Evolutionary conservation across 2,888 invertebrate genomes (phyloP), one percentile per base, ranked within the genome.

Genomic region (Coecobrya sp.): DNA sequence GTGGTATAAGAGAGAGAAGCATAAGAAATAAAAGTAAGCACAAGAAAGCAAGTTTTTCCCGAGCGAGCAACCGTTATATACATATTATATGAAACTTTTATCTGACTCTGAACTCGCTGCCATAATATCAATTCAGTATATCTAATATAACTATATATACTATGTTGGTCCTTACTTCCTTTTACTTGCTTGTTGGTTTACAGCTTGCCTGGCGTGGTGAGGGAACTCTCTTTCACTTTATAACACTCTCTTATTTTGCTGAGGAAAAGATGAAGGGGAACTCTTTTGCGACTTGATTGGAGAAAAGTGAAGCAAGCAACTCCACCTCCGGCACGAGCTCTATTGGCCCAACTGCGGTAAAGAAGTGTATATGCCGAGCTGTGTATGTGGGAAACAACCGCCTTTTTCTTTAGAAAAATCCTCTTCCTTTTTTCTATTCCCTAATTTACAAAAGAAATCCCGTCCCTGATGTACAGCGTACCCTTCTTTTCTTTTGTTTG

Each of bases 241-340:
- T 22, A 55, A 55, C 79, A 87, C 25, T 62, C 25, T 62, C 55
- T 68, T 89, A 55, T 89, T 82, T 70, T 90, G 22, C 76, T 68
- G 82, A 68, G 81, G 91, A 86, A 86, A 86, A 86, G 86, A 91
- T 86, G 91, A 91, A 91, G 91, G 91, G 91, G 91, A 86, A 91
- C 86, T 86, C 86, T 91, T 91, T 91, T 68, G 91, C 86, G 90
- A 90, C 90, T 89, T 92, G 94, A 94, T 94, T 94, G 94, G 94
- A 94, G 94, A 94, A 94, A 94, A 94, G 93, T 93, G 90, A 90
- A 84, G 68, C 92, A 93, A 93, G 93, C 93, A 94, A 94, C 94
- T 94, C 94, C 94, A 94, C 94, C 94, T 94, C 93, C 93, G 90
- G 91, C 85, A 86, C 91, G 91, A 86, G 91, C 86, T 68, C 86